Evolutionary conservation across 2,888 invertebrate genomes (phyloP), one percentile per base, ranked within the genome.

Genomic region (Amblyjoppa fuscipennis): DNA sequence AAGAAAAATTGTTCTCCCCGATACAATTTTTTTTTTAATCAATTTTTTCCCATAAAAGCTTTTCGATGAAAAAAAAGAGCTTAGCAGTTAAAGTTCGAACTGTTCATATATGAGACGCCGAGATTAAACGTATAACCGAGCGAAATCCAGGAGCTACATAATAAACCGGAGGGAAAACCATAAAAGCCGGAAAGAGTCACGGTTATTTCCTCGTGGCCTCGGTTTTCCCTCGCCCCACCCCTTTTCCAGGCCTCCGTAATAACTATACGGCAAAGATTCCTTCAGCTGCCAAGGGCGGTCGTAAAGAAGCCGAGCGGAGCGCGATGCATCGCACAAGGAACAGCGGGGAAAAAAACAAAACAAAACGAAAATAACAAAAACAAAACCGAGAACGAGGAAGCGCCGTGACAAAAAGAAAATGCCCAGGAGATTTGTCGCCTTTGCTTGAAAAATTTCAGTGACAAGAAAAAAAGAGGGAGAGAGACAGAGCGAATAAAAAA

Each of bases 251-350:
- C 11, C 56, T 28, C 64, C 79, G 49, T 53, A 64, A 73, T 41
- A 61, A 71, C 61, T 61, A 16, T 31, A 61, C 70, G 31, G n/a
- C 49, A 68, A 77, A 77, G 16, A 83, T 75, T 49, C 31, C 61
- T 78, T 34, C 20, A 31, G 53, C 38, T 38, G 66, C 66, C 70
- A 68, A 81, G 45, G 49, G 34, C n/a, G 38, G 77, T 75, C 69
- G 45, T 70, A 79, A 83, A 79, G 79, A 75, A 70, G 74, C 53
- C 56, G 34, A 71, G 31, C 68, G 41, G 45, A 66, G 5, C 53
- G 69, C 4, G 38, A 69, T 76, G 75, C 81, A 76, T 53, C 13
- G 64, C 61, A n/a, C 81, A 71, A 56, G 25, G 31, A 73, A 66
- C 13, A 76, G 51, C 51, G 49, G 34, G 53, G 25, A 59, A 34